Evolutionary conservation across 2,888 invertebrate genomes (phyloP).

Genomic region (Andrena flavipes): DNA sequence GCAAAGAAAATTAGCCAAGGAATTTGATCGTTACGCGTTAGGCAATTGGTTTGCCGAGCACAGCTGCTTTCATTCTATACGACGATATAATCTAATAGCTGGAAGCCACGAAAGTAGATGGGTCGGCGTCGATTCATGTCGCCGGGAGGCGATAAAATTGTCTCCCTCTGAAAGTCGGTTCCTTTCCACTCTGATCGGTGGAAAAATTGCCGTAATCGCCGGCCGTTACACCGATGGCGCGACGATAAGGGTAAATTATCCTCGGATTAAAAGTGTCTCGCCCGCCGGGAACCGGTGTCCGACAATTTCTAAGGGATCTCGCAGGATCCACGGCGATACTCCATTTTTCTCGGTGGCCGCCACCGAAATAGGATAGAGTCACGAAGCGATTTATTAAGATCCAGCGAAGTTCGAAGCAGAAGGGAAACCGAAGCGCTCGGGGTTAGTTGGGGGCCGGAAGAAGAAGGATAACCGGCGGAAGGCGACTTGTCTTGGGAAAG

Average conservation of each 20-base stretch:
- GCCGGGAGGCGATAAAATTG: constrained; percentile 13
- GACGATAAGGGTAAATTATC: constrained; percentile 56
- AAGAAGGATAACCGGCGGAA: constrained; percentile 59
- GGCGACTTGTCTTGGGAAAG: constrained; percentile 50
- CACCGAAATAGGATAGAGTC: constrained; percentile 49
- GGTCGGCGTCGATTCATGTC: constrained; percentile 2
- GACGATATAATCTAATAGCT: neutral
- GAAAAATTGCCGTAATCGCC: constrained; percentile 48
- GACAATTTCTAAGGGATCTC: constrained; percentile 56
- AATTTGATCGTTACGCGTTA: neutral
- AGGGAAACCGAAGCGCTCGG: constrained; percentile 42
- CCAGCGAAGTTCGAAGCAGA: constrained; percentile 58
- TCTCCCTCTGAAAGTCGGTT: neutral
- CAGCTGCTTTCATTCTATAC: neutral
- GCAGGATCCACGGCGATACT: constrained; percentile 50
- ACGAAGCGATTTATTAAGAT: constrained; percentile 68
- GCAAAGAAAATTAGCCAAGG: neutral
- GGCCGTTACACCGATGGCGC: constrained; percentile 41
- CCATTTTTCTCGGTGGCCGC: constrained; percentile 57
- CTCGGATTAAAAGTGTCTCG: constrained; percentile 57
- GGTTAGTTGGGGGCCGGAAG: constrained; percentile 17
- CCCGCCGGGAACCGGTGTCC: constrained; percentile 18
- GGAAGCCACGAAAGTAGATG: neutral
- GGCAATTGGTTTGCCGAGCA: neutral
- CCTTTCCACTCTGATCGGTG: constrained; percentile 1